Evolutionary conservation across 2,797 vertebrate species (phyloP).

Genomic region (Sebastes steindachneri): DNA sequence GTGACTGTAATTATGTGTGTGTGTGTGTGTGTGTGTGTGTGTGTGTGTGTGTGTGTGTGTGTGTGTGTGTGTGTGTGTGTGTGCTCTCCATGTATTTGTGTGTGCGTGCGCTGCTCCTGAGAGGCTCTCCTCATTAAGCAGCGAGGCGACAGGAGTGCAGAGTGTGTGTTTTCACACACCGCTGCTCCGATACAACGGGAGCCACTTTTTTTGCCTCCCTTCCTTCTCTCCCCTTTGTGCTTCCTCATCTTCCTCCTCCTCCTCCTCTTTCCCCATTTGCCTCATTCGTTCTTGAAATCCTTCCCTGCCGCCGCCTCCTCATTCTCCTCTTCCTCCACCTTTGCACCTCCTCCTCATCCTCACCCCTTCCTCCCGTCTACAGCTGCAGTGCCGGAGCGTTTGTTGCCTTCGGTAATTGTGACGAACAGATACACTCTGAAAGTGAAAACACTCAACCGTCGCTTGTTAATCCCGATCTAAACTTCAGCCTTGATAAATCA

Average conservation of each 20-base stretch:
- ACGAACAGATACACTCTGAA: not conserved
- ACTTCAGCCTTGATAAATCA: conserved; percentile 21
- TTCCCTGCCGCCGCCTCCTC: not conserved
- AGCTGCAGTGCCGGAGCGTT: conserved; percentile 13
- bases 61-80: conserved; percentile 45
- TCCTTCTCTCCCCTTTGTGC: conserved; percentile 29
- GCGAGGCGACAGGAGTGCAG: conserved; percentile 78
- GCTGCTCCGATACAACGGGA: conserved; percentile 71
- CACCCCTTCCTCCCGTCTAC: conserved; percentile 11
- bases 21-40: not conserved
- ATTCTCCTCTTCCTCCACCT: not conserved
- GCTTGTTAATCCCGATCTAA: conserved; percentile 9
- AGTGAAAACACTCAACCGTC: not conserved
- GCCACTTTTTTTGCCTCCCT: conserved; percentile 39
- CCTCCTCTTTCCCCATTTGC: not conserved
- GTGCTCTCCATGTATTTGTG: conserved; percentile 37
- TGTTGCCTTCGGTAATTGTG: conserved; percentile 6
- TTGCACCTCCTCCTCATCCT: conserved; percentile 17
- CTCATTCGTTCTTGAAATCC: conserved; percentile 19
- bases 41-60: conserved; percentile 41
- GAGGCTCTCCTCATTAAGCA: conserved; percentile 82
- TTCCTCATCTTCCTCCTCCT: conserved; percentile 25
- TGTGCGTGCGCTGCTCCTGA: conserved; percentile 56
- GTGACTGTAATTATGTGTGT: conserved; percentile 22
- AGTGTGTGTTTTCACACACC: conserved; percentile 81